Percentiles rank a stretch among this genome's conserved stretches.
Conservation (phyloP, 92 coral and sea anemone species). For the Scolanthus callimorphus region DNA sequence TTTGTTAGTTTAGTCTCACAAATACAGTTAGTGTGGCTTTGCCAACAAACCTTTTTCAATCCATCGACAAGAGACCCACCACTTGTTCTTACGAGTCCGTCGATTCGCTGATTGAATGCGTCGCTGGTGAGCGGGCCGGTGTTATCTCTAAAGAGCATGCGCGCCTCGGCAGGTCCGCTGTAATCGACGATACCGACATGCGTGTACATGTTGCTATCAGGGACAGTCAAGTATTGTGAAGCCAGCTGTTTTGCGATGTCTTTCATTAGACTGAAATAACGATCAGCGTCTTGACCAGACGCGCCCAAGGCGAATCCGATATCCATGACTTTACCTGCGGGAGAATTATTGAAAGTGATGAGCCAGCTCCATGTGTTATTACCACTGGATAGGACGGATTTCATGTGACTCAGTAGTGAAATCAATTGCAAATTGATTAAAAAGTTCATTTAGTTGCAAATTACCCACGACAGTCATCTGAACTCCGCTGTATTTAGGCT, state of each 20-base stretch:
- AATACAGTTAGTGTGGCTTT: too few relatives aligned
- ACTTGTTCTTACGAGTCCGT: slow-evolving; percentile 18
- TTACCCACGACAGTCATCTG: too few relatives aligned
- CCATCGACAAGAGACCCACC: slow-evolving; percentile 74
- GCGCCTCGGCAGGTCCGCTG: slow-evolving; percentile 66
- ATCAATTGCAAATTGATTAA: too few relatives aligned
- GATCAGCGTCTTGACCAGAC: slow-evolving; percentile 44
- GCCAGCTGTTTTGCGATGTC: slow-evolving; percentile 51
- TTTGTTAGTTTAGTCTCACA: too few relatives aligned
- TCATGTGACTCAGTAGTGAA: too few relatives aligned
- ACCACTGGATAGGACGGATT: too few relatives aligned
- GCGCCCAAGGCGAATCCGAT: slow-evolving; percentile 82
- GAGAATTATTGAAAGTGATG: too few relatives aligned
- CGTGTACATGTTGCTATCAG: slow-evolving; percentile 30
- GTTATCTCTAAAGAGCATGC: slow-evolving; percentile 44
- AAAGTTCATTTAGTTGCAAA: too few relatives aligned
- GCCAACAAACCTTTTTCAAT: slow-evolving; percentile 42
- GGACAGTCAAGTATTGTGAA: slow-evolving; percentile 51
- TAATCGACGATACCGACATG: slow-evolving; percentile 82
- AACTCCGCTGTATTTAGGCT: too few relatives aligned
- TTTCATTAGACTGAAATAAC: slow-evolving; percentile 57
- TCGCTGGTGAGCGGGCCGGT: slow-evolving; percentile 10
- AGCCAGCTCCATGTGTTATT: too few relatives aligned
- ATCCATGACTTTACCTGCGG: slow-evolving; percentile 37
- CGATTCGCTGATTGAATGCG: slow-evolving; percentile 36